Percentiles rank a stretch among this genome's conserved stretches.
These are phyloP conservation scores for Mesocentrotus franciscanus DNA, from an alignment of 53 echinoderm and acorn worm genomes.

Conservation along the genomic window DNA sequence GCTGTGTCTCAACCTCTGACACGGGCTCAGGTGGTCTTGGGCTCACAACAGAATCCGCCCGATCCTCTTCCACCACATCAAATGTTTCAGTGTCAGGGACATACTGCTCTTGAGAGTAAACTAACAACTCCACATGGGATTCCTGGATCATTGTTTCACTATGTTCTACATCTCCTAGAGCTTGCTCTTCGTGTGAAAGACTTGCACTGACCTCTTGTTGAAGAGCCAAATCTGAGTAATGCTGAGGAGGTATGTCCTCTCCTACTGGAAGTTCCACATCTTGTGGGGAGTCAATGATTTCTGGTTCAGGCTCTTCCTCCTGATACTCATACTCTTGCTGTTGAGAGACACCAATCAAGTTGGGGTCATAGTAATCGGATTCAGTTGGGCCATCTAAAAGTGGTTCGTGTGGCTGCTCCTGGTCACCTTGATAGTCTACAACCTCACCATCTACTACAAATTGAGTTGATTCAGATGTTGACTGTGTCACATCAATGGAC, in stretches of 20 bases:
- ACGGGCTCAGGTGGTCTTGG: conserved; percentile 85
- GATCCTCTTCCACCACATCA: conserved; percentile 71
- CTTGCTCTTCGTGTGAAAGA: conserved; percentile 10
- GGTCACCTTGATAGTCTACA: conserved; percentile 56
- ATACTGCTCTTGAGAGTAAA: conserved; percentile 1
- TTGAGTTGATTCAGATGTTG: conserved; percentile 25
- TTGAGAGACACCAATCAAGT: conserved; percentile 69
- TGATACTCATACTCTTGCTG: conserved; percentile 38
- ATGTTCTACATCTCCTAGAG: not conserved
- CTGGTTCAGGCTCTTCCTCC: conserved; percentile 50
- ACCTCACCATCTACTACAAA: conserved; percentile 27
- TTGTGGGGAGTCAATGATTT: conserved; percentile 64
- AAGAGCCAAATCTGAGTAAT: not conserved
- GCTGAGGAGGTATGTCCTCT: conserved; percentile 50
- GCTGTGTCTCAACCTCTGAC: conserved; percentile 78
- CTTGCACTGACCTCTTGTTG: conserved; percentile 30
- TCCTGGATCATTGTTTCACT: conserved; percentile 4
- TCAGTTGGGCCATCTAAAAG: conserved; percentile 95
- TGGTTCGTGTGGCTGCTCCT: conserved; percentile 34
- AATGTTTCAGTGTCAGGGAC: conserved; percentile 42
- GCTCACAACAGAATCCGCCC: conserved; percentile 82
- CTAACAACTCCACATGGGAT: conserved; percentile 9
- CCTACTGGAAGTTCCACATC: conserved; percentile 50
- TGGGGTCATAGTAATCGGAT: conserved; percentile 93
- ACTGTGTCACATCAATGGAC: conserved; percentile 13